A percentile compares a stretch with the other conserved stretches of the same genome.
Conservation (phyloP, 2,797 vertebrate genomes). For the Scolopax bukidnonensis region DNA sequence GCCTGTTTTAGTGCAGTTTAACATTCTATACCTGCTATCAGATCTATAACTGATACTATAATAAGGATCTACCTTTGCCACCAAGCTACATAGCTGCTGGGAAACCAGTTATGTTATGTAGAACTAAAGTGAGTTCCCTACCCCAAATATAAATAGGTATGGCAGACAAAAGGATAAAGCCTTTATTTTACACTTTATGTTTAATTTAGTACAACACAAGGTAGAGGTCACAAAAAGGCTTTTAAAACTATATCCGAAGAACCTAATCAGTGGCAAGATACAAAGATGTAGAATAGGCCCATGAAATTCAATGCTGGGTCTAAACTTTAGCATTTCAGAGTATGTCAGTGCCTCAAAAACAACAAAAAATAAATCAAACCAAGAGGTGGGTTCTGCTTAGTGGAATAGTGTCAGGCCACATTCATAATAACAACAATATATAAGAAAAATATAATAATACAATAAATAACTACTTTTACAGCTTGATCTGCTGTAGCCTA, state of each 20-base stretch:
- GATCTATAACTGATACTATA: neutral
- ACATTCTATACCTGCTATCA: neutral
- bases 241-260: neutral
- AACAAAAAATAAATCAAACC: neutral
- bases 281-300: neutral
- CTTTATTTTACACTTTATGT: neutral
- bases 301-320: neutral
- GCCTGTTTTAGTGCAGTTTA: neutral
- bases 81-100: neutral
- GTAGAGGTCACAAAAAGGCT: neutral
- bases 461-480: neutral
- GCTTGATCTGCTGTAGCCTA: neutral
- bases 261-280: accelerated
- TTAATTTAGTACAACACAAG: neutral
- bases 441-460: no score
- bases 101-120: neutral
- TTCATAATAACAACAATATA: no score
- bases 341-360: neutral
- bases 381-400: neutral
- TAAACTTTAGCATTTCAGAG: neutral
- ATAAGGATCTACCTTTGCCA: neutral
- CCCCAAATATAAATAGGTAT: neutral
- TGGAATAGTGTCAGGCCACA: neutral
- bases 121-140: neutral
- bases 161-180: neutral